These are phyloP conservation scores for Drosophila leontia DNA, from an alignment of 1,140 invertebrate species.

Conservation along the genomic window DNA sequence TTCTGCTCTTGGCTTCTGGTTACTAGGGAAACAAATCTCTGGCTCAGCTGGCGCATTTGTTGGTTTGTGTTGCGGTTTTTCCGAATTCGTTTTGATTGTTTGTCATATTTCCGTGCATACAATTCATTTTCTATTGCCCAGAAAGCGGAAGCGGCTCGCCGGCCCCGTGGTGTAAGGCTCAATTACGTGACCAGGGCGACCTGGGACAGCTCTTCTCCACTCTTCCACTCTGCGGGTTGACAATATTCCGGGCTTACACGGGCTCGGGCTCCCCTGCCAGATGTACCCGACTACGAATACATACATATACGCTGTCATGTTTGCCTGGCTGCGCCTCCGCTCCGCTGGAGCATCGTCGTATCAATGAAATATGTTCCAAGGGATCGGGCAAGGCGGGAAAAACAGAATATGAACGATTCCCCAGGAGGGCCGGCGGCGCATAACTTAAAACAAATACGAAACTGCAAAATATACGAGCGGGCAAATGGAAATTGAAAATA, in stretches of 20 bases:
- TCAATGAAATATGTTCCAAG: constrained; percentile 54
- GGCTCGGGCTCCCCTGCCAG: constrained; percentile 17
- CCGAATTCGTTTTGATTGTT: constrained; percentile 76
- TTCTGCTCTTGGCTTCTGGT: constrained; percentile 17
- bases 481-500: constrained; percentile 76
- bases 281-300: constrained; percentile 18
- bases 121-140: constrained; percentile 65
- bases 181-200: constrained; percentile 58
- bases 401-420: constrained; percentile 41
- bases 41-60: constrained; percentile 73
- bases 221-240: constrained; percentile 14
- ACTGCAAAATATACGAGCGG: constrained; percentile 57
- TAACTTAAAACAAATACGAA: constrained; percentile 67
- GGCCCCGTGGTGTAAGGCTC: constrained; percentile 42
- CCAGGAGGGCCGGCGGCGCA: constrained; percentile 44
- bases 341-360: constrained; percentile 21
- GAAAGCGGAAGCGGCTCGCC: constrained; percentile 32
- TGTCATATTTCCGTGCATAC: constrained; percentile 78
- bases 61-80: constrained; percentile 74
- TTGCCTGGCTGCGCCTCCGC: constrained; percentile 2
- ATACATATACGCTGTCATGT: constrained; percentile 26
- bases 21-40: constrained; percentile 70
- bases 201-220: constrained; percentile 19
- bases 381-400: constrained; percentile 9
- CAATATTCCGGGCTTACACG: constrained; percentile 30